These are phyloP conservation scores for Tigriopus japonicus DNA, from an alignment of 1,140 invertebrate species.

Conservation along the genomic window DNA sequence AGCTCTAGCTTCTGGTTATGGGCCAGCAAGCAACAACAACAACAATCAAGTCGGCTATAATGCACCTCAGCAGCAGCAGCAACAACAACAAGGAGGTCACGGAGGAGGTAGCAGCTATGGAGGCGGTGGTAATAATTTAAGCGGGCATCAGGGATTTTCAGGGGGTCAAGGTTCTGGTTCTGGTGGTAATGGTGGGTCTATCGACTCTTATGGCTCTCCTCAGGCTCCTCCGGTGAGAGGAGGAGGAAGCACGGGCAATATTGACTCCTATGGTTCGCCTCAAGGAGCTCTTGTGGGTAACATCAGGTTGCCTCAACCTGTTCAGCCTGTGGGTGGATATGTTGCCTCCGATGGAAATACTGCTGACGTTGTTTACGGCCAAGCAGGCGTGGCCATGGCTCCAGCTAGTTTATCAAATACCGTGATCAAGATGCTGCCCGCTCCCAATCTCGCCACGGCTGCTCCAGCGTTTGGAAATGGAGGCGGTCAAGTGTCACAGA, in stretches of 20 bases:
- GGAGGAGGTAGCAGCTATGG: neutral
- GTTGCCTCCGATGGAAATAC: neutral
- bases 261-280: constrained; percentile 10
- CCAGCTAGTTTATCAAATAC: neutral
- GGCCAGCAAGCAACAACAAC: neutral
- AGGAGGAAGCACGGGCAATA: neutral
- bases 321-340: neutral
- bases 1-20: no score
- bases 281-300: neutral
- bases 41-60: neutral
- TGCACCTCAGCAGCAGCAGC: neutral
- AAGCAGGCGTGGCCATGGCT: neutral
- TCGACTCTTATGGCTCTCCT: constrained; percentile 2
- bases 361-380: neutral
- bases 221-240: constrained; percentile 1
- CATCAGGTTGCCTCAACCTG: neutral
- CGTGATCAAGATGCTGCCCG: neutral
- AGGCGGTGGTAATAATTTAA: neutral
- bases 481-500: no score
- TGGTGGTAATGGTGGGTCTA: neutral
- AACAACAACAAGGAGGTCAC: neutral
- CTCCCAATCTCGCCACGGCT: neutral
- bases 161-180: neutral
- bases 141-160: neutral
- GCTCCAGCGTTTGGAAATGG: neutral